A percentile compares a stretch with the other conserved stretches of the same genome.
phyloP scores from a whole-genome alignment of 2,888 invertebrate genomes.

The Amphipoea lucens region DNA sequence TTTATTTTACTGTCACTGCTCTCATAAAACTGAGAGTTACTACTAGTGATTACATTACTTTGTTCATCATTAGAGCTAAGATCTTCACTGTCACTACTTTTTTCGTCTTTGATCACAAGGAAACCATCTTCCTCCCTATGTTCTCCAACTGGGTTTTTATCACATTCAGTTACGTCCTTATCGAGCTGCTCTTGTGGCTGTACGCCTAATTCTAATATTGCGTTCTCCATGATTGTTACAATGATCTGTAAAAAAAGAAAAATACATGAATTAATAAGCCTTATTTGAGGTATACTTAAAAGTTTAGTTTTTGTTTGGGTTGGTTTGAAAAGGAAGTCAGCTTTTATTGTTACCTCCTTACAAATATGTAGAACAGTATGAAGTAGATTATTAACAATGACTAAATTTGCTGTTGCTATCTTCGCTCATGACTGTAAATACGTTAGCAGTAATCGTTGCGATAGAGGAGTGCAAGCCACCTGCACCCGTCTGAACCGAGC shows the following conservation, averaged over 20 bases:
- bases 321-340: background rate
- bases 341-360: background rate
- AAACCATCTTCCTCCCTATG: constrained; percentile 71
- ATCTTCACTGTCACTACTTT: constrained; percentile 85
- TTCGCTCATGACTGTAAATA: constrained; percentile 52
- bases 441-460: constrained; percentile 47
- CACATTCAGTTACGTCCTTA: constrained; percentile 60
- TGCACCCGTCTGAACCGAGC: constrained; percentile 76
- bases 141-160: constrained; percentile 65
- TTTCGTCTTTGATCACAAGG: constrained; percentile 80
- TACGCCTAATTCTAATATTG: constrained; percentile 54
- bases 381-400: constrained; percentile 26
- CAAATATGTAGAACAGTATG: constrained; percentile 18
- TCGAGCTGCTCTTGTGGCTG: constrained; percentile 60
- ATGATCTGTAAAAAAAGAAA: constrained; percentile 73
- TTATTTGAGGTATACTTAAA: background rate
- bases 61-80: constrained; percentile 85
- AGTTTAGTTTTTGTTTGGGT: background rate
- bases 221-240: constrained; percentile 73
- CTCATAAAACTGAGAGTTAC: constrained; percentile 89
- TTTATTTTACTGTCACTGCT: constrained; percentile 88
- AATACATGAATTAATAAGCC: background rate
- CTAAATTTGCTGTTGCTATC: constrained; percentile 41
- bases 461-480: constrained; percentile 74
- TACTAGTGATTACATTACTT: constrained; percentile 81